phyloP scores from a whole-genome alignment of 2,888 invertebrate genomes.

The Phaonia tiefii region DNA sequence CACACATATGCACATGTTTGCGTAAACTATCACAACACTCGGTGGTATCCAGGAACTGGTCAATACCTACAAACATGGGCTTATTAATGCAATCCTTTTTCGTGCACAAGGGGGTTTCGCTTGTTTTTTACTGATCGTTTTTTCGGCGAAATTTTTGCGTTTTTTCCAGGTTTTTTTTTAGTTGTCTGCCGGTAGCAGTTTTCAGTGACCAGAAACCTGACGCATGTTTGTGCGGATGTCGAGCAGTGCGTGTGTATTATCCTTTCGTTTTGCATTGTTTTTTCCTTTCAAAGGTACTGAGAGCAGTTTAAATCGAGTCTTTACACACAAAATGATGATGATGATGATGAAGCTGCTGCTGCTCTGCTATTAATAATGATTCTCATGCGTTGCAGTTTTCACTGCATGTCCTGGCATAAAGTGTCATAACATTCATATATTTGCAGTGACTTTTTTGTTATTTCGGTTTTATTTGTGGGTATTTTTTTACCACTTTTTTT shows the following conservation, averaged over 20 bases:
- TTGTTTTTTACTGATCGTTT: constrained; percentile 27
- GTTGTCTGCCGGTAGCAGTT: not conserved
- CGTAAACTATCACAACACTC: constrained; percentile 7
- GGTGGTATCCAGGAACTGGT: constrained; percentile 14
- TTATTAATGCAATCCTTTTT: constrained; percentile 61
- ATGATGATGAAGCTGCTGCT: not conserved
- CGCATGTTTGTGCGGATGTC: constrained; percentile 13
- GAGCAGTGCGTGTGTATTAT: constrained; percentile 8
- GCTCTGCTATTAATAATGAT: not conserved
- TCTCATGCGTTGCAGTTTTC: constrained; percentile 27
- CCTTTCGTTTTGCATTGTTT: constrained; percentile 49
- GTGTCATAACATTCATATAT: constrained; percentile 45
- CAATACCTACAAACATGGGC: constrained; percentile 8
- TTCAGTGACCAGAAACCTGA: not conserved
- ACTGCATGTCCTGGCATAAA: constrained; percentile 57
- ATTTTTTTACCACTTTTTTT: constrained; percentile 63
- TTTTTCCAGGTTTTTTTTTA: constrained; percentile 10
- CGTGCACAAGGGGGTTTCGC: constrained; percentile 37
- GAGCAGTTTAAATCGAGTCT: constrained; percentile 53
- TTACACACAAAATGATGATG: constrained; percentile 41
- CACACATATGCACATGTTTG: not conserved
- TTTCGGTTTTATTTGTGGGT: constrained; percentile 50
- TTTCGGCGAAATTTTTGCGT: constrained; percentile 3
- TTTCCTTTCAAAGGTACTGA: constrained; percentile 31
- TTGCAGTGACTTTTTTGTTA: constrained; percentile 39